phyloP scores from a whole-genome alignment of 2,797 vertebrate genomes.

The Liasis olivaceus region DNA sequence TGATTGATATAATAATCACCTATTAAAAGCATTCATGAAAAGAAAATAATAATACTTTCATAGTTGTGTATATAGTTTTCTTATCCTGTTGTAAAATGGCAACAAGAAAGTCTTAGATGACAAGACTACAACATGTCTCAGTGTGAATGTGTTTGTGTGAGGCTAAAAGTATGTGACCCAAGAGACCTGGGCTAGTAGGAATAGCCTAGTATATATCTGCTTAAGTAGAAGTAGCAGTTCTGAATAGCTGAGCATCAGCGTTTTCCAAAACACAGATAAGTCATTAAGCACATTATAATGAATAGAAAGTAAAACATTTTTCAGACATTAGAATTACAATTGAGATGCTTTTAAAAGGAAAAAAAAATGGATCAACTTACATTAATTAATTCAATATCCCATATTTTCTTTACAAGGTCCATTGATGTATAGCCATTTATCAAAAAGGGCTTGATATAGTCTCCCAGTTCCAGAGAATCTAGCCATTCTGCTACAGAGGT shows the following conservation, averaged over 20 bases:
- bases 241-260: conserved; percentile 1
- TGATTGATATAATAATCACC: neutral
- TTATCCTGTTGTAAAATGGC: neutral
- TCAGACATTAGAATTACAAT: neutral
- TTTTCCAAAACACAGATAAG: conserved; percentile 22
- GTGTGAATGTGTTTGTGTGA: neutral
- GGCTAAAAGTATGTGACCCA: neutral
- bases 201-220: neutral
- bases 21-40: conserved; percentile 26
- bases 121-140: neutral
- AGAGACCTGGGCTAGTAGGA: neutral
- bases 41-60: neutral
- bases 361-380: conserved; percentile 80
- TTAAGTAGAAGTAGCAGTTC: conserved; percentile 25
- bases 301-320: neutral
- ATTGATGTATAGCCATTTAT: conserved; percentile 98
- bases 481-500: conserved; percentile 97
- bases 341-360: conserved; percentile 34
- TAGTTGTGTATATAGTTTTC: neutral
- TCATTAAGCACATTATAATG: conserved; percentile 3
- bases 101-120: neutral
- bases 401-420: conserved; percentile 99
- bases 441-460: conserved; percentile 97
- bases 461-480: conserved; percentile 94
- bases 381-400: conserved; percentile 98